These are phyloP conservation scores for Drosophila pruinosa DNA, from an alignment of 1,140 invertebrate species.

Conservation along the genomic window DNA sequence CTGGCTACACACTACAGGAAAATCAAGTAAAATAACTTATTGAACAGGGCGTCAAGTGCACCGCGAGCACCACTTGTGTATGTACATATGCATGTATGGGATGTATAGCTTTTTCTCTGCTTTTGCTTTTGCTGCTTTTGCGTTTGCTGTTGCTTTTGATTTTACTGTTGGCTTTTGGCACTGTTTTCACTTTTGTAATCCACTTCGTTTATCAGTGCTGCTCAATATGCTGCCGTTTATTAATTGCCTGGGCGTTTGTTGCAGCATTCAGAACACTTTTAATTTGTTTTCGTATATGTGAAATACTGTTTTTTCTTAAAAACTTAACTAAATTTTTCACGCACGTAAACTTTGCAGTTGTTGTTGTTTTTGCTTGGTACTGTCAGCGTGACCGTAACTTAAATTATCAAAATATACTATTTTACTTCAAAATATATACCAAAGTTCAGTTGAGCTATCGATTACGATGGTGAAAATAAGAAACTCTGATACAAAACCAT, in stretches of 20 bases:
- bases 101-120: slow-evolving; percentile 9
- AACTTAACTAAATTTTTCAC: slow-evolving; percentile 76
- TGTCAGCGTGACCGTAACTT: slow-evolving; percentile 26
- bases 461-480: slow-evolving; percentile 24
- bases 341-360: slow-evolving; percentile 67
- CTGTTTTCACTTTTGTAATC: slow-evolving; percentile 64
- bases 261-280: slow-evolving; percentile 53
- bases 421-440: background rate
- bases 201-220: slow-evolving; percentile 33
- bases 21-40: slow-evolving; percentile 43
- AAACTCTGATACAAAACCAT: slow-evolving; percentile 22
- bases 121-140: slow-evolving; percentile 21
- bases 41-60: slow-evolving; percentile 40
- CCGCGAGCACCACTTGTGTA: slow-evolving; percentile 28
- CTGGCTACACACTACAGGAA: slow-evolving; percentile 16
- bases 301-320: slow-evolving; percentile 60
- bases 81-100: slow-evolving; percentile 17
- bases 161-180: slow-evolving; percentile 52
- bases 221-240: slow-evolving; percentile 21
- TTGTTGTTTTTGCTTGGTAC: slow-evolving; percentile 40
- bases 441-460: slow-evolving; percentile 13
- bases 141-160: slow-evolving; percentile 42
- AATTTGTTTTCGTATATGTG: background rate
- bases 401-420: background rate
- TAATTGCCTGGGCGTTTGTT: slow-evolving; percentile 10